phyloP scores from a whole-genome alignment of 2,797 vertebrate genomes.

The Champsocephalus esox region DNA sequence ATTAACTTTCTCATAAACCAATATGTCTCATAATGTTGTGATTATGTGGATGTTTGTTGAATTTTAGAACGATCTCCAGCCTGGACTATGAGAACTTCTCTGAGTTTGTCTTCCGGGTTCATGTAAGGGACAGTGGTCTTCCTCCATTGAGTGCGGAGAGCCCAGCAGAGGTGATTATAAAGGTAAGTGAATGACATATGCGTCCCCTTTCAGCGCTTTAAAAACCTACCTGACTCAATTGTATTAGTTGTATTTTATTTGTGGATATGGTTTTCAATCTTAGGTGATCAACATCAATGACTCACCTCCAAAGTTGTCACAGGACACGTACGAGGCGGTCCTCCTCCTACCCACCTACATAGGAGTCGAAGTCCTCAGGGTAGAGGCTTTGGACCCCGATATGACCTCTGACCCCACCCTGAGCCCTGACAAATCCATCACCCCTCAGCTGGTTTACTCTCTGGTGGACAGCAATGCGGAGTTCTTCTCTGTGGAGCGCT shows the following conservation, averaged over 20 bases:
- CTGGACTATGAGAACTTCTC: conserved; percentile 93
- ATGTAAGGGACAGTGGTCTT: conserved; percentile 91
- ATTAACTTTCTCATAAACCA: conserved; percentile 3
- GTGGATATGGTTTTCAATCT: conserved; percentile 14
- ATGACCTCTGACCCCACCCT: conserved; percentile 48
- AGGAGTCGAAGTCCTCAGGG: conserved; percentile 88
- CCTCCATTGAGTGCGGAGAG: conserved; percentile 88
- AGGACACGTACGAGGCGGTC: conserved; percentile 89
- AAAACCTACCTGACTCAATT: conserved; percentile 17
- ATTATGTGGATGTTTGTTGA: conserved; percentile 12
- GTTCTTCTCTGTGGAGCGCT: conserved; percentile 87
- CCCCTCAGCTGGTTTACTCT: conserved; percentile 89
- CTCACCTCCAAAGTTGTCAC: conserved; percentile 93
- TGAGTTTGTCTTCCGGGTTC: conserved; percentile 92
- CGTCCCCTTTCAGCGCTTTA: conserved; percentile 13
- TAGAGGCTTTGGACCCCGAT: conserved; percentile 94
- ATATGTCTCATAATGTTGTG: background rate
- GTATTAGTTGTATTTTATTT: conserved; percentile 2
- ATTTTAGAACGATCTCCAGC: conserved; percentile 86
- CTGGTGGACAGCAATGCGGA: conserved; percentile 90
- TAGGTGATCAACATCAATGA: conserved; percentile 94
- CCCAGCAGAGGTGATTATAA: conserved; percentile 92
- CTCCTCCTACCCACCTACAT: conserved; percentile 92
- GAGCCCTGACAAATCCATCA: conserved; percentile 81
- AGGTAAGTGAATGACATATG: conserved; percentile 69